phyloP scores from a whole-genome alignment of 2,888 invertebrate species.

The Brenthis hecate region DNA sequence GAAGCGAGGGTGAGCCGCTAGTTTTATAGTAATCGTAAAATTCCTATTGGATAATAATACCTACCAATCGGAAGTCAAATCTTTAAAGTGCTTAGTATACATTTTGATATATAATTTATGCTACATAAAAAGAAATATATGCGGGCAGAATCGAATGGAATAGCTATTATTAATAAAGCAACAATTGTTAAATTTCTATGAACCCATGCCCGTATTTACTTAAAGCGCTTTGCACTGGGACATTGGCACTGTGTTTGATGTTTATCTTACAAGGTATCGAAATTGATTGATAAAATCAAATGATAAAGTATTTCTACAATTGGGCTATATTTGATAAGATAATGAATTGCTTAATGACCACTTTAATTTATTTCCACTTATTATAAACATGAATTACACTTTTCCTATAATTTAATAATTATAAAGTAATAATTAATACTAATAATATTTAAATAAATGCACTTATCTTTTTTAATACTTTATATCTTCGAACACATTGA shows the following conservation, averaged over 20 bases:
- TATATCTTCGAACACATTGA: no score
- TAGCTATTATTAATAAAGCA: neutral
- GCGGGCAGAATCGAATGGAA: no score
- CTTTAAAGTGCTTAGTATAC: no score
- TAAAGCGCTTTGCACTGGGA: neutral
- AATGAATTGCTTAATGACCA: conserved; percentile 6
- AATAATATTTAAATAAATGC: no score
- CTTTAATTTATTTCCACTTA: neutral
- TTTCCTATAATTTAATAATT: neutral
- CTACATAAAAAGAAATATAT: no score
- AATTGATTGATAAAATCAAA: conserved; percentile 13
- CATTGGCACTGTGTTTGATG: neutral
- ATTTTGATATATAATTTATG: no score
- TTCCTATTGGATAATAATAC: no score
- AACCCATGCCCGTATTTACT: conserved; percentile 12
- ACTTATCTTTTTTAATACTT: no score
- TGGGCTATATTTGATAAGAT: conserved; percentile 10
- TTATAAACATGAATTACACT: neutral
- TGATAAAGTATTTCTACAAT: neutral
- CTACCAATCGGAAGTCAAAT: no score
- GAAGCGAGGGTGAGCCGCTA: no score
- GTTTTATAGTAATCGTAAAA: no score
- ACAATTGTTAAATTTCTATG: neutral
- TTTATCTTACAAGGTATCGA: conserved; percentile 13
- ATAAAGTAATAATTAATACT: no score